A percentile compares a stretch with the other conserved stretches of the same genome.
Conservation (phyloP, 1,140 invertebrate species). For the Zophobas morio region DNA sequence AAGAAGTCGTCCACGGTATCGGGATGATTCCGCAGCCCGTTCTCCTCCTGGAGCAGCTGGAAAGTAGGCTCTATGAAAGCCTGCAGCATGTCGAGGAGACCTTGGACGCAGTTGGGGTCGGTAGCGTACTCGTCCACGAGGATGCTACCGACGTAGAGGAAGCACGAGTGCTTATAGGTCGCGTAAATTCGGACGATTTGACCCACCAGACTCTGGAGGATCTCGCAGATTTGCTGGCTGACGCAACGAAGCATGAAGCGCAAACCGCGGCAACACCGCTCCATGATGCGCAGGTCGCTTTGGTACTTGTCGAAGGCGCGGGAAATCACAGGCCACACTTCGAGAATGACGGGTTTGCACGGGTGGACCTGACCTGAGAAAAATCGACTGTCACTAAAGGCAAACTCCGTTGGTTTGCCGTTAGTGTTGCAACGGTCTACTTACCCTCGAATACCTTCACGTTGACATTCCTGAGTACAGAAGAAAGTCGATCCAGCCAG, state of each 20-base stretch:
- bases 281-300: slow-evolving; percentile 89
- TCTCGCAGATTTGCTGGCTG: slow-evolving; percentile 78
- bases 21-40: slow-evolving; percentile 91
- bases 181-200: slow-evolving; percentile 92
- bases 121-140: slow-evolving; percentile 94
- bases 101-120: slow-evolving; percentile 78
- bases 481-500: slow-evolving; percentile 93
- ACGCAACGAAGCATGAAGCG: slow-evolving; percentile 92
- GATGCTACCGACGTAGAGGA: slow-evolving; percentile 95
- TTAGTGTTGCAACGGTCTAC: background rate
- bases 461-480: slow-evolving; percentile 85
- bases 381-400: background rate
- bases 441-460: slow-evolving; percentile 64
- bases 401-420: no score
- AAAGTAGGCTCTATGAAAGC: slow-evolving; percentile 91
- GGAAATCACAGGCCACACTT: slow-evolving; percentile 92
- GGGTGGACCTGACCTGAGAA: slow-evolving; percentile 78
- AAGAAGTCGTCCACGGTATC: slow-evolving; percentile 99
- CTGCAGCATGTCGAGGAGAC: slow-evolving; percentile 89
- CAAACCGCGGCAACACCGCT: slow-evolving; percentile 91
- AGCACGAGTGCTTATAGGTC: slow-evolving; percentile 90
- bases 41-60: slow-evolving; percentile 80
- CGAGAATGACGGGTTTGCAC: slow-evolving; percentile 84
- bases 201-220: slow-evolving; percentile 86
- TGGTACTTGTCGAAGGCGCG: slow-evolving; percentile 83